phyloP scores from a whole-genome alignment of 2,888 invertebrate species.

The Sisyra terminalis region DNA sequence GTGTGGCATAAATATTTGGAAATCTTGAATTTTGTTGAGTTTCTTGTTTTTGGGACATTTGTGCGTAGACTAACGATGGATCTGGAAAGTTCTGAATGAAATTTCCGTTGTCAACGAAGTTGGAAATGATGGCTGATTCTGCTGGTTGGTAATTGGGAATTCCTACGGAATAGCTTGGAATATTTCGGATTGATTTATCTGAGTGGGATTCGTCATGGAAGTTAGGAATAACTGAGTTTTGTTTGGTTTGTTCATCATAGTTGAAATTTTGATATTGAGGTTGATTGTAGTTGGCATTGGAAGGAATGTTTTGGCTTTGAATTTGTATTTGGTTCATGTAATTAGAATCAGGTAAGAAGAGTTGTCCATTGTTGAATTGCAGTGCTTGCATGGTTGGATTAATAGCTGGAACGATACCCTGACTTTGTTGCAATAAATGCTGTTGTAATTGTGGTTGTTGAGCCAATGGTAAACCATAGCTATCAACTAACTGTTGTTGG shows the following conservation, averaged over 20 bases:
- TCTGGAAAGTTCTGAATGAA: conserved; percentile 11
- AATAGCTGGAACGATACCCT: conserved; percentile 23
- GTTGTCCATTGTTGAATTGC: conserved; percentile 21
- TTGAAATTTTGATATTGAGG: conserved; percentile 28
- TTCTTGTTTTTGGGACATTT: not conserved
- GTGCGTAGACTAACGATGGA: not conserved
- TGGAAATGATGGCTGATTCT: conserved; percentile 22
- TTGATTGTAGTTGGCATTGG: conserved; percentile 15
- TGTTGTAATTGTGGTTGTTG: conserved; percentile 27
- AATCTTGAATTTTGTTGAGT: conserved; percentile 14
- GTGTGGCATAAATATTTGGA: conserved; percentile 32
- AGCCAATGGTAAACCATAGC: conserved; percentile 28
- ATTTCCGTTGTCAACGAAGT: conserved; percentile 24
- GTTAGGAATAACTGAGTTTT: conserved; percentile 16
- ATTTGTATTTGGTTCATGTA: conserved; percentile 30
- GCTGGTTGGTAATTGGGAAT: conserved; percentile 18
- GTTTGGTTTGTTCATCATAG: conserved; percentile 26
- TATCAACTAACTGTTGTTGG: conserved; percentile 27
- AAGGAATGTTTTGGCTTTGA: not conserved
- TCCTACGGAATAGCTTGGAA: no score
- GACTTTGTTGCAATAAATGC: conserved; percentile 21
- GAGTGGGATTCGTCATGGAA: conserved; percentile 43
- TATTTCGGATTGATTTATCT: conserved; percentile 13
- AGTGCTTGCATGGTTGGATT: conserved; percentile 21
- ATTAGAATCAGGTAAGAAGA: conserved; percentile 35